Conservation (phyloP, 2,113 vertebrate species). For the Acrocephalus kingi region DNA sequence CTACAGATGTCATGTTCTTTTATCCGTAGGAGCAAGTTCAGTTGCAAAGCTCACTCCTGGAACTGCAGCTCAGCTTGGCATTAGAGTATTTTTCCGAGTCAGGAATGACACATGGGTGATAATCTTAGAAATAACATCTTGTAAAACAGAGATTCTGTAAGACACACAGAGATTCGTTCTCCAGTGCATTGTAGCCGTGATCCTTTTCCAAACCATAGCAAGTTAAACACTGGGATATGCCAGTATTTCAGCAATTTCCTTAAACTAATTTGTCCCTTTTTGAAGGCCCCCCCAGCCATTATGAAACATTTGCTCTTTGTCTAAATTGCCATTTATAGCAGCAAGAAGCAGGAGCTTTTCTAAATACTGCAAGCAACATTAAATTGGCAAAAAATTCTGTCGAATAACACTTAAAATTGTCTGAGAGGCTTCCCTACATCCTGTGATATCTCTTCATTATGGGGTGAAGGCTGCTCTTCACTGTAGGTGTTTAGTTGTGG, state of each 20-base stretch:
- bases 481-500: not conserved
- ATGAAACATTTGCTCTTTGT: not conserved
- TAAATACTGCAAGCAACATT: not conserved
- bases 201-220: not conserved
- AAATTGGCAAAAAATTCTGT: not conserved
- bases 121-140: not conserved
- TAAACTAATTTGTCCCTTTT: not conserved
- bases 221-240: not conserved
- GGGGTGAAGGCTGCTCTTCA: not conserved
- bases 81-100: not conserved
- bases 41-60: not conserved
- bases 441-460: not conserved
- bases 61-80: not conserved
- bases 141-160: not conserved
- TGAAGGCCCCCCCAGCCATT: not conserved
- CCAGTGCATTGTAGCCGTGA: not conserved
- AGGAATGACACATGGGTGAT: not conserved
- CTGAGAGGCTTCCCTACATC: not conserved
- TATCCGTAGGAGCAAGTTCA: not conserved
- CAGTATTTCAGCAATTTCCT: not conserved
- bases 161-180: not conserved
- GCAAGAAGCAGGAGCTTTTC: not conserved
- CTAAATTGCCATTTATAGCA: not conserved
- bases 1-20: not conserved
- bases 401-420: accelerated